Evolutionary conservation across 1,140 invertebrate species (phyloP).

Genomic region (Tyrophagus putrescentiae): DNA sequence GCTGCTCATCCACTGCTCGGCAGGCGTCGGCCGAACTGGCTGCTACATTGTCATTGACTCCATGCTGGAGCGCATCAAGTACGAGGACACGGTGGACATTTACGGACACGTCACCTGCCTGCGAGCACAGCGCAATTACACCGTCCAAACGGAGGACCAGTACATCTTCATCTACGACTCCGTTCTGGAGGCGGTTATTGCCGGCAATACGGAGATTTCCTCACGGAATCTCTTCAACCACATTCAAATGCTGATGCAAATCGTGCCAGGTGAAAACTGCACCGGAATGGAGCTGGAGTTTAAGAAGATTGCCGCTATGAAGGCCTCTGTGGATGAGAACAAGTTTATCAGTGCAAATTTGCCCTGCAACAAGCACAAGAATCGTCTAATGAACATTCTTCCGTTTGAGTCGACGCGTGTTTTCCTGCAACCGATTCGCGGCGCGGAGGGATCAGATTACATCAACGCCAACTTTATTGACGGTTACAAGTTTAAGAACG

Average conservation of each 20-base stretch:
- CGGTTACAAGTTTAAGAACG: conserved; percentile 59
- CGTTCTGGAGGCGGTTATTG: conserved; percentile 82
- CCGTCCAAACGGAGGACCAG: conserved; percentile 96
- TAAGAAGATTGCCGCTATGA: conserved; percentile 67
- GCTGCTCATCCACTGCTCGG: conserved; percentile 75
- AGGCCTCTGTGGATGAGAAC: conserved; percentile 59
- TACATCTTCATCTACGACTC: conserved; percentile 99
- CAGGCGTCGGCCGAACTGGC: conserved; percentile 54
- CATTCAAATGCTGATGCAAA: conserved; percentile 68
- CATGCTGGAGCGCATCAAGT: conserved; percentile 80
- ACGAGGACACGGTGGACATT: conserved; percentile 94
- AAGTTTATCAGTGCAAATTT: conserved; percentile 90
- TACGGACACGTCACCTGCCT: conserved; percentile 96
- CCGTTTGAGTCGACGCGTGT: conserved; percentile 89
- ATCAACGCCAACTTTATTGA: conserved; percentile 98
- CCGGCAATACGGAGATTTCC: conserved; percentile 83
- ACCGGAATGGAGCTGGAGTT: conserved; percentile 97
- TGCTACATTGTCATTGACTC: conserved; percentile 97
- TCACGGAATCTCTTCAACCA: conserved; percentile 80
- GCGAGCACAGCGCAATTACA: conserved; percentile 89
- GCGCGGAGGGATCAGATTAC: conserved; percentile 91
- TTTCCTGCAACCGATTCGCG: conserved; percentile 73
- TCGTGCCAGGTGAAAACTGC: conserved; percentile 53
- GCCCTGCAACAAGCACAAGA: conserved; percentile 94
- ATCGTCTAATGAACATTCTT: conserved; percentile 88